A percentile compares a stretch with the other conserved stretches of the same genome.
Evolutionary conservation across 2,113 vertebrate species (phyloP).

Genomic region (Atlantisia rogersi): DNA sequence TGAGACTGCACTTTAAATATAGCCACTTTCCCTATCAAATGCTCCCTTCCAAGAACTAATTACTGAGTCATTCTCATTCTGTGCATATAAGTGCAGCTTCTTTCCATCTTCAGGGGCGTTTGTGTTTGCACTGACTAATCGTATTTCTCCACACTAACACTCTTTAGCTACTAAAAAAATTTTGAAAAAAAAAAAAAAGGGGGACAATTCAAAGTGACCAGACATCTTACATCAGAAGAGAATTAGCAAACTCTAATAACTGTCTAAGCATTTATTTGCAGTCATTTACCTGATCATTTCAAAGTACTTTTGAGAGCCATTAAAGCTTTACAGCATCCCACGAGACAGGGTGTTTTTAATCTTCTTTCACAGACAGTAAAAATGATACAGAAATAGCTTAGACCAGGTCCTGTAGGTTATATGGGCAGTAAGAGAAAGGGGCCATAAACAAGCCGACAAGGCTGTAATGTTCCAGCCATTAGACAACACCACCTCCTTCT

Average conservation of each 20-base stretch:
- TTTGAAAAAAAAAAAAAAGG: not conserved
- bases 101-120: not conserved
- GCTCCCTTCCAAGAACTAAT: conserved; percentile 13
- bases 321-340: conserved; percentile 20
- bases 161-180: not conserved
- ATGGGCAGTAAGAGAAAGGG: not conserved
- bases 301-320: not conserved
- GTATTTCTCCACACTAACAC: not conserved
- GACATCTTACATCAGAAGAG: not conserved
- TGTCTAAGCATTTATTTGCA: not conserved
- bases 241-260: not conserved
- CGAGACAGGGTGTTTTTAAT: not conserved
- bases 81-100: not conserved
- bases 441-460: not conserved
- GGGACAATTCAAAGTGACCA: not conserved
- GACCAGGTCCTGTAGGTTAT: not conserved
- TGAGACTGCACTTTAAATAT: not conserved
- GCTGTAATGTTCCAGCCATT: not conserved
- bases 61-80: conserved; percentile 16
- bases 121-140: not conserved
- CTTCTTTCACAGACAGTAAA: conserved; percentile 28
- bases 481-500: conserved; percentile 39
- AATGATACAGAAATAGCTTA: conserved; percentile 9
- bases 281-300: not conserved
- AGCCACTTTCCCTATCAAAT: conserved; percentile 46